These are phyloP conservation scores for Caranx melampygus DNA, from an alignment of 2,113 vertebrate genomes.

Conservation along the genomic window DNA sequence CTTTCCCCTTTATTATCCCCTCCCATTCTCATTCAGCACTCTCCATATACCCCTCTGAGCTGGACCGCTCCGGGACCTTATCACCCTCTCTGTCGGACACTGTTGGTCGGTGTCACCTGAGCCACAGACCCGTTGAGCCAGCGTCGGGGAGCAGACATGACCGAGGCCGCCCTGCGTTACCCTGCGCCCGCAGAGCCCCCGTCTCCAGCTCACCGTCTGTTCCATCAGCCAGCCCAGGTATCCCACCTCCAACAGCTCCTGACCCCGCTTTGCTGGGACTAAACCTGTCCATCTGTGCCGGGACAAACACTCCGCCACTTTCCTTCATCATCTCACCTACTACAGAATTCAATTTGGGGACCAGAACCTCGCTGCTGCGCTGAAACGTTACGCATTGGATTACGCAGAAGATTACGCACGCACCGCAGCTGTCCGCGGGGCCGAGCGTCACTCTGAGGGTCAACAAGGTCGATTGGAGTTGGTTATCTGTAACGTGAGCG, in stretches of 20 bases:
- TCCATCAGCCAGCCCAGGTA: constrained; percentile 76
- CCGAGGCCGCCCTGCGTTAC: constrained; percentile 68
- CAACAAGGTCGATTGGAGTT: constrained; percentile 63
- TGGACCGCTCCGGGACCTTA: constrained; percentile 78
- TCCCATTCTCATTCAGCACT: constrained; percentile 72
- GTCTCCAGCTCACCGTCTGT: constrained; percentile 68
- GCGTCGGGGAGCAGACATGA: constrained; percentile 81
- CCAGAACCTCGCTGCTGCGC: constrained; percentile 29
- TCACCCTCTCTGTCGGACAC: constrained; percentile 67
- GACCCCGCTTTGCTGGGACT: constrained; percentile 66
- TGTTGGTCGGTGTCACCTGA: constrained; percentile 76
- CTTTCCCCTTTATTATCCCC: constrained; percentile 56
- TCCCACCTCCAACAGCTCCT: constrained; percentile 65
- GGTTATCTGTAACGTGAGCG: constrained; percentile 70
- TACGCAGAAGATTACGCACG: constrained; percentile 70
- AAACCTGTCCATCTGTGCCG: constrained; percentile 34
- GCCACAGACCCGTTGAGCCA: constrained; percentile 64
- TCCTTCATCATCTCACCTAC: constrained; percentile 9
- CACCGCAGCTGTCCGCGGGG: constrained; percentile 36
- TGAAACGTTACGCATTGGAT: constrained; percentile 71
- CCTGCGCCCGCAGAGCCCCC: constrained; percentile 77
- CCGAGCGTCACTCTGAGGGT: constrained; percentile 57
- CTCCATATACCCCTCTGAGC: constrained; percentile 69
- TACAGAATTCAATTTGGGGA: constrained; percentile 18
- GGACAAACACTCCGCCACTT: constrained; percentile 26